These are phyloP conservation scores for Gymnothorax javanicus DNA, from an alignment of 2,797 vertebrate species.

Conservation along the genomic window DNA sequence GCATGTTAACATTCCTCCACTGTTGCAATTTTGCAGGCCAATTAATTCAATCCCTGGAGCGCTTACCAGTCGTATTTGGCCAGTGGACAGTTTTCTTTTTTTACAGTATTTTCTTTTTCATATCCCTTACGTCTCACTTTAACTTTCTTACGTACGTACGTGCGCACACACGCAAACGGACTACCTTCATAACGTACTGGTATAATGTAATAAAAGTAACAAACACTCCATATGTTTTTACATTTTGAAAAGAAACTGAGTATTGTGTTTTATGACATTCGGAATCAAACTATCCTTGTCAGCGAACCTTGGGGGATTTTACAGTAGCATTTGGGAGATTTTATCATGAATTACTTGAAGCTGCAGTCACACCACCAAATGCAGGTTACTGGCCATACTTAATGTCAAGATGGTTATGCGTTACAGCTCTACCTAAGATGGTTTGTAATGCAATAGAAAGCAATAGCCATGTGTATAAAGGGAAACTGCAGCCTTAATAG, in stretches of 20 bases:
- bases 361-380: conserved; percentile 68
- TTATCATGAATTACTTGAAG: conserved; percentile 70
- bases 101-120: conserved; percentile 55
- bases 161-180: conserved; percentile 55
- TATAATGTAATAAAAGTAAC: conserved; percentile 92
- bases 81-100: conserved; percentile 54
- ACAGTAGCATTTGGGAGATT: conserved; percentile 56
- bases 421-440: conserved; percentile 61
- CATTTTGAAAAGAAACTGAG: conserved; percentile 75
- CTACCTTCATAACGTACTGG: conserved; percentile 84
- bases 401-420: conserved; percentile 65
- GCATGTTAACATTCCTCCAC: conserved; percentile 82
- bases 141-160: conserved; percentile 79
- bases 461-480: conserved; percentile 68
- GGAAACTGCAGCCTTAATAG: conserved; percentile 80
- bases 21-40: conserved; percentile 72
- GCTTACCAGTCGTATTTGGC: conserved; percentile 70
- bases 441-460: conserved; percentile 68
- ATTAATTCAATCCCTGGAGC: conserved; percentile 62
- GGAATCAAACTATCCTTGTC: conserved; percentile 69
- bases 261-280: conserved; percentile 69
- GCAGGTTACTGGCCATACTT: conserved; percentile 60
- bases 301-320: conserved; percentile 66
- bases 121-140: conserved; percentile 62
- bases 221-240: conserved; percentile 87